Conservation (phyloP, 2,797 vertebrate genomes). For the Muraenolepis orangiensis region DNA sequence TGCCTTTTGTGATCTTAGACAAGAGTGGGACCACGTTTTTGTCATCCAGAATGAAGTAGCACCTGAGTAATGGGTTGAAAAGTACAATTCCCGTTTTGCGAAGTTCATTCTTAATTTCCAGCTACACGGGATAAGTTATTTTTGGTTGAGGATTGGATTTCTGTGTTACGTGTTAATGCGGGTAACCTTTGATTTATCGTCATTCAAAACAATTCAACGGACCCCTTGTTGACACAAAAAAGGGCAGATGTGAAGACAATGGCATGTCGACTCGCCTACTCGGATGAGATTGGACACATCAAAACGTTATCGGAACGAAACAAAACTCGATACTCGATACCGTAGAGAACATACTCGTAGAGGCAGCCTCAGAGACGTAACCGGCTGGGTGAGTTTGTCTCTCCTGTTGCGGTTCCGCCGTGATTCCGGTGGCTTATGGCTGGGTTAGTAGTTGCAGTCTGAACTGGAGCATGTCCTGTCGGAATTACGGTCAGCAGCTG, state of each 20-base stretch:
- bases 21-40: neutral
- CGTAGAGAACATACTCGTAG: neutral
- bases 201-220: neutral
- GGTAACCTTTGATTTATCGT: neutral
- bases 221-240: too few relatives aligned
- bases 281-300: neutral
- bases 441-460: conserved; percentile 54
- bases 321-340: neutral
- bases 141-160: neutral
- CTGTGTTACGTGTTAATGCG: neutral
- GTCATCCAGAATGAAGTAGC: neutral
- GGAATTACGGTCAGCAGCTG: conserved; percentile 75
- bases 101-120: neutral
- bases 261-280: neutral
- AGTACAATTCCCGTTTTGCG: neutral
- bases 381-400: neutral
- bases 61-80: neutral
- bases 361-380: too few relatives aligned
- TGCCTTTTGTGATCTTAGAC: neutral
- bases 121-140: neutral
- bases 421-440: conserved; percentile 64
- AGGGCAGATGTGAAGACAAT: neutral
- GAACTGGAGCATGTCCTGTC: conserved; percentile 67
- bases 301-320: neutral
- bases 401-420: conserved; percentile 26